Base-by-base conservation (phyloP, 2,113 vertebrate species). In the Ictalurus furcatus region DNA sequence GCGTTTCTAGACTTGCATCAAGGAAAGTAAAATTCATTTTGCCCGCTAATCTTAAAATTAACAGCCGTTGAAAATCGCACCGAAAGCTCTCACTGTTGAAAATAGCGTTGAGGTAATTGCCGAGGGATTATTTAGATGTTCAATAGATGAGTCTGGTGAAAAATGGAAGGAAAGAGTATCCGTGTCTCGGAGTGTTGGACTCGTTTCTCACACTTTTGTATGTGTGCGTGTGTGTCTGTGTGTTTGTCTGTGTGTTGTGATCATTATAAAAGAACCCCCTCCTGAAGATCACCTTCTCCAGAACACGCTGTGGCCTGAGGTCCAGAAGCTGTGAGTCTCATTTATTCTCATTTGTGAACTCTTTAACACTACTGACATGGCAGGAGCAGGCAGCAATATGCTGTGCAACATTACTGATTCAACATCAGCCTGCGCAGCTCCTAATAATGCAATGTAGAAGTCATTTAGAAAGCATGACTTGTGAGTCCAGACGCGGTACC, bases 221-320 rank as follows among this genome's bases (percentile, higher is more conserved):
- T 59, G 61, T 88, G 74, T 65, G 28, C 90, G 3, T 21, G 30
- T 61, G 16, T 87, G 8, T 48, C 56, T 82, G 11, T 44, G 25
- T 87, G 87, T 65, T 59, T 89, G 83, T 59, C 25, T 90, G 59
- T 90, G n/a, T 79, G 85, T 87, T 12, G 25, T 88, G 88, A 63
- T 59, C 85, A 73, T 58, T 48, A 82, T 63, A n/a, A 6, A 91
- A 99, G 98, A 98, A 89, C 98, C 98, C 78, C 98, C 98, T 37
- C 96, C 98, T 89, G 98, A 99, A 91, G 98, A 99, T 94, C 96
- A 99, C 92, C 97, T 99, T 90, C 95, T 99, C 87, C 98, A 99
- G 94, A 99, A 99, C 94, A 99, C 98, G 2, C 94, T 99, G 78
- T 99, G 98, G 98, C 98, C 98, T 63, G 98, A 99, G 94, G 95